Conservation (phyloP, 2,888 invertebrate genomes). For the Ichneumon xanthorius region DNA sequence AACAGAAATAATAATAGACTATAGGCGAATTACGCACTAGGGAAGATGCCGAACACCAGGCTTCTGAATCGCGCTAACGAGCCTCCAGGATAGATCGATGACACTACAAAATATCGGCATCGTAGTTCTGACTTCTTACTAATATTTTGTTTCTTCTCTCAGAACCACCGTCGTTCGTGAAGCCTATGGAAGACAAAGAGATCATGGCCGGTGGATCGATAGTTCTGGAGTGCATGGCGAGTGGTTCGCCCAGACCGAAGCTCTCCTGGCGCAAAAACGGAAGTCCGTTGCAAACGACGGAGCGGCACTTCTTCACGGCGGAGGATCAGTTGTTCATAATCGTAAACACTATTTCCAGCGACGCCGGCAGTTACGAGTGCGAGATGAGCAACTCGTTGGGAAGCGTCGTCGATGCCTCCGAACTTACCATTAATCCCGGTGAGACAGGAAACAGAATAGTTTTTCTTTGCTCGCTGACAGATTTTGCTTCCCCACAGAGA, state of each 20-base stretch:
- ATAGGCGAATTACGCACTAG: too few relatives aligned
- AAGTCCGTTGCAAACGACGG: slow-evolving; percentile 89
- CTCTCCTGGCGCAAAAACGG: slow-evolving; percentile 95
- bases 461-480: neutral
- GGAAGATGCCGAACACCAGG: too few relatives aligned
- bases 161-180: slow-evolving; percentile 95
- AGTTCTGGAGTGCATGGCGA: slow-evolving; percentile 95
- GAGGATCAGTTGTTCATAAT: slow-evolving; percentile 96
- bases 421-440: slow-evolving; percentile 90
- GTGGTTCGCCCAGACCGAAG: slow-evolving; percentile 93
- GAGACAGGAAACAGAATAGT: slow-evolving; percentile 48
- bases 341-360: slow-evolving; percentile 91
- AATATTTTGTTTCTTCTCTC: slow-evolving; percentile 68
- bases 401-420: slow-evolving; percentile 90
- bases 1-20: too few relatives aligned
- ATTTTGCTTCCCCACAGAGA: neutral
- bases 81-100: too few relatives aligned
- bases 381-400: slow-evolving; percentile 95
- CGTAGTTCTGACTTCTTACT: neutral
- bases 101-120: too few relatives aligned
- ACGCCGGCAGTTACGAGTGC: slow-evolving; percentile 96
- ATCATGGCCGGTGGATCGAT: slow-evolving; percentile 93
- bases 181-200: slow-evolving; percentile 94
- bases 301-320: slow-evolving; percentile 94
- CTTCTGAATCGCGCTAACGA: too few relatives aligned